These are phyloP conservation scores for Vanessa atalanta DNA, from an alignment of 1,140 invertebrate species.

Conservation along the genomic window DNA sequence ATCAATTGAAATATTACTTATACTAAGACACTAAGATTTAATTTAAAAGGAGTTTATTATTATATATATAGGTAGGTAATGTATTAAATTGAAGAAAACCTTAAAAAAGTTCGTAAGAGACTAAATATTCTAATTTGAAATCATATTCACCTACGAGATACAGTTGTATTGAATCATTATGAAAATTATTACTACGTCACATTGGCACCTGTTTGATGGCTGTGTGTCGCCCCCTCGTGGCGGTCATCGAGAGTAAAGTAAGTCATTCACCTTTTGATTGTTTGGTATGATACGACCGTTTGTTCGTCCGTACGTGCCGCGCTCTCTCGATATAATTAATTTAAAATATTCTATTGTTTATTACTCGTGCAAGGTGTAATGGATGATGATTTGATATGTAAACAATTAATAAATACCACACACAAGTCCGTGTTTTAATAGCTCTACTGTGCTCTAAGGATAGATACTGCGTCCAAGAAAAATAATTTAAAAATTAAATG, in stretches of 20 bases:
- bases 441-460: too few relatives aligned
- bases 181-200: not conserved
- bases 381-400: not conserved
- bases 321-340: not conserved
- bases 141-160: not conserved
- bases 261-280: constrained; percentile 11
- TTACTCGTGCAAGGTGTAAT: not conserved
- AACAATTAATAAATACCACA: not conserved
- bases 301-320: not conserved
- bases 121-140: too few relatives aligned
- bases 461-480: too few relatives aligned
- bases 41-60: too few relatives aligned
- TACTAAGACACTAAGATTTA: too few relatives aligned
- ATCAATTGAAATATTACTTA: too few relatives aligned
- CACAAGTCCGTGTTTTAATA: too few relatives aligned
- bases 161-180: not conserved
- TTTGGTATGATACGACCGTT: not conserved
- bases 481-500: too few relatives aligned
- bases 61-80: too few relatives aligned
- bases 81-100: too few relatives aligned
- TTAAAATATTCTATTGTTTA: constrained; percentile 1
- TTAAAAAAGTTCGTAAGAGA: too few relatives aligned
- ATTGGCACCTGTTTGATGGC: not conserved
- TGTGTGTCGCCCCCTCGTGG: constrained; percentile 5
- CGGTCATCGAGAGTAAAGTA: not conserved